Evolutionary conservation across 1,140 invertebrate species (phyloP), one percentile per base, ranked within the genome.

Genomic region (Calycopis cecrops): DNA sequence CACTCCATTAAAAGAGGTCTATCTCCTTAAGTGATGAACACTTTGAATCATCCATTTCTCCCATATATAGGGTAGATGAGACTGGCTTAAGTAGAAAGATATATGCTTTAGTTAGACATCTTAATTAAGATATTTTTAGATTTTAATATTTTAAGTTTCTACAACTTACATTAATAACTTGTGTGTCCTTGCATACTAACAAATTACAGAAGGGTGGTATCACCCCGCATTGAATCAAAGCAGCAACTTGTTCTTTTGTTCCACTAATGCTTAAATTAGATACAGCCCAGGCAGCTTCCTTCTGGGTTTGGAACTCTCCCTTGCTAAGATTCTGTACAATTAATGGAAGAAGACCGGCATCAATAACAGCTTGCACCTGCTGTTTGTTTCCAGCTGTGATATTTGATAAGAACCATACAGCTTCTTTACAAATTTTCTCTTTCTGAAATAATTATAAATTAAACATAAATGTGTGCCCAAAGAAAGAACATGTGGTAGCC

Each of bases 271-370:
- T 99, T 52, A 99, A 92, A 89, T 99, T 99, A 71, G 96, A 98
- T 12, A 99, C 96, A 4, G 98, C 98, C 98, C 98, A 99, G 0
- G 98, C 97, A 11, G 98, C 98, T 89, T 99, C 98, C 86, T 99
- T 99, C 83, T 99, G 98, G 4, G 97, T 99, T 89, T 99, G 97
- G 89, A 99, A 99, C 88, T 99, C 98, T 54, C 97, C 97, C 91
- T 97, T 94, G 64, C 89, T 91, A 55, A 99, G 89, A 89, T 99
- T 98, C 63, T 94, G 91, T 65, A 99, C 98, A 52, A 99, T 97
- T 73, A 97, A 92, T 17, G 98, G 97, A 73, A 99, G 91, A 12
- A 99, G 91, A 0, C 93, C 93, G 28, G 97, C 96, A 85, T 99
- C 96, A 55, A 99, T 97, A 11, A 99, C 98, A 38, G 96, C 95